Conservation (phyloP, 2,888 invertebrate genomes). For the Andrena minutula region DNA sequence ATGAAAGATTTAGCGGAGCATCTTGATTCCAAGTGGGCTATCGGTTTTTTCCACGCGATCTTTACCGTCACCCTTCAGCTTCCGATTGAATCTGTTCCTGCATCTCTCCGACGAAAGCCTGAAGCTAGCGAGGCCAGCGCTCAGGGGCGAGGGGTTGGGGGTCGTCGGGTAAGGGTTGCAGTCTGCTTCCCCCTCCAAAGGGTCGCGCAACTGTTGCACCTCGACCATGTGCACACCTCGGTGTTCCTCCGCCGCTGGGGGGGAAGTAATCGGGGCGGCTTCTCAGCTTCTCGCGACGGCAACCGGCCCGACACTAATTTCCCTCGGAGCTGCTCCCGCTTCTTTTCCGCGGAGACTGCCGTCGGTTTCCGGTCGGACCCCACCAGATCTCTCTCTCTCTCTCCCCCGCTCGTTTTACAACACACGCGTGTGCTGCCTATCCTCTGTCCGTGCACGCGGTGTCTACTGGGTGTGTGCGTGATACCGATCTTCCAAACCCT, state of each 20-base stretch:
- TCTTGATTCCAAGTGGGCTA: conserved; percentile 20
- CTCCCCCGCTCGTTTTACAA: conserved; percentile 47
- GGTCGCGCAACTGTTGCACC: conserved; percentile 71
- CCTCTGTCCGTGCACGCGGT: background rate
- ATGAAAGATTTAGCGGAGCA: background rate
- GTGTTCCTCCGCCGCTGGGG: conserved; percentile 5
- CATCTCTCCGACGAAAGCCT: conserved; percentile 75
- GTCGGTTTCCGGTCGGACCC: conserved; percentile 62
- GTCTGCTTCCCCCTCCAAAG: conserved; percentile 71
- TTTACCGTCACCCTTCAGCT: conserved; percentile 74
- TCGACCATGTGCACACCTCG: conserved; percentile 73
- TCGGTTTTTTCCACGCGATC: conserved; percentile 28
- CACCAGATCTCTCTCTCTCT: conserved; percentile 39
- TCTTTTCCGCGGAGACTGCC: conserved; percentile 57
- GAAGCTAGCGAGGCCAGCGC: conserved; percentile 63
- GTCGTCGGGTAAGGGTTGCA: conserved; percentile 65
- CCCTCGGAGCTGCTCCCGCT: conserved; percentile 53
- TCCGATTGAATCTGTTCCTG: conserved; percentile 77
- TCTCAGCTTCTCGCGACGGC: conserved; percentile 52
- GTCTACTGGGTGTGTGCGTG: conserved; percentile 22
- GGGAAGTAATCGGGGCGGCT: conserved; percentile 32
- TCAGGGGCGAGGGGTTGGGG: conserved; percentile 59
- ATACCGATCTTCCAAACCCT: conserved; percentile 38
- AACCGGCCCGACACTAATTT: conserved; percentile 65
- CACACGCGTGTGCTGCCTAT: conserved; percentile 3